Base-by-base conservation (phyloP, 2,797 vertebrate genomes). In the Sciurus vulgaris region DNA sequence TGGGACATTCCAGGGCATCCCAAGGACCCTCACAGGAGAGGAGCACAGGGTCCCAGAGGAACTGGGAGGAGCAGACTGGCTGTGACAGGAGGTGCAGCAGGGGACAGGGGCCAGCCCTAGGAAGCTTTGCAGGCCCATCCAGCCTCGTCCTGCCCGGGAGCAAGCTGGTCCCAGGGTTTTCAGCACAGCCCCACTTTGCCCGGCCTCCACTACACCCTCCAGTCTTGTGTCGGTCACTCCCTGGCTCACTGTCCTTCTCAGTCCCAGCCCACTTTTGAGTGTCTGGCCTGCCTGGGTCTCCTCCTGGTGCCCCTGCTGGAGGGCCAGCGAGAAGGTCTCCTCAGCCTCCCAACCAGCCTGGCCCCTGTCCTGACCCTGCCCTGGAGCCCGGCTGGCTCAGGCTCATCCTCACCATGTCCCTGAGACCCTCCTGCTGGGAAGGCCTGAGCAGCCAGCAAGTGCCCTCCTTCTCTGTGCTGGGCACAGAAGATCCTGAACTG, bases 251-350 rank as follows among this genome's bases (percentile, higher is more conserved):
- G 15, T 28, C 61, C 12, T 13, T 9, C 61, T 14, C 41, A 13
- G 1, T 14, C 6, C 18, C 67, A 10, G 38, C 22, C 70, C 35
- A 2, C n/a, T 12, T 35, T 10, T 24, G 20, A 41, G 69, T 24
- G 22, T 38, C 41, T 13, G 9, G 33, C 30, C 38, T 13, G 14
- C 41, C 82, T 44, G 8, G 30, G 44, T 28, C n/a, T n/a, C 49
- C 49, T 0, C 49, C n/a, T 0, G 0, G 47, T 59, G 28, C 38
- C 33, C 54, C 76, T 59, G 17, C 51, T 38, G 7, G 0, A 44
- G 12, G 33, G 5, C 26, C 35, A 70, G 0, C 20, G 26, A 73
- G 70, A 24, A 61, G 7, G 22, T 22, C 7, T 35, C 72, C n/a
- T 49, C 41, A 35, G 14, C 33, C 44, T 41, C 47, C 30, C 3